These are phyloP conservation scores for Selene dorsalis DNA, from an alignment of 2,797 vertebrate species.

Conservation along the genomic window DNA sequence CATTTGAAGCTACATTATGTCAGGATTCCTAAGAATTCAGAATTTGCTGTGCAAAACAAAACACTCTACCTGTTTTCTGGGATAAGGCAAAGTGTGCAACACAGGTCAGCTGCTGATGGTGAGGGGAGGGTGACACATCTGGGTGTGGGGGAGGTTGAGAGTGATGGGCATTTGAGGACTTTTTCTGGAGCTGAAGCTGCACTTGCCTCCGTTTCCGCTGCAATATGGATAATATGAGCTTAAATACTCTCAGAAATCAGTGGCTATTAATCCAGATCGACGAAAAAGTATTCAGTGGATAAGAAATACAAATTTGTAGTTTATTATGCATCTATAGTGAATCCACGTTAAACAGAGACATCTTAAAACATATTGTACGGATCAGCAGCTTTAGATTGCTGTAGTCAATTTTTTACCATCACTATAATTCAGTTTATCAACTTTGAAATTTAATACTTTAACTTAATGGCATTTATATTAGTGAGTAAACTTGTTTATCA, in stretches of 20 bases:
- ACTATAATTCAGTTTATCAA: background rate
- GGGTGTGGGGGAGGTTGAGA: slow-evolving; percentile 41
- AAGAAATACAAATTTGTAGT: no score
- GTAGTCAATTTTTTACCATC: background rate
- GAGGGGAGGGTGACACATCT: slow-evolving; percentile 30
- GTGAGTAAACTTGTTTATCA: background rate
- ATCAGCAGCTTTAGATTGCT: background rate
- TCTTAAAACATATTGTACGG: background rate
- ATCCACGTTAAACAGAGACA: no score
- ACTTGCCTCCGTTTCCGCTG: slow-evolving; percentile 66
- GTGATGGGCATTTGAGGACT: slow-evolving; percentile 33
- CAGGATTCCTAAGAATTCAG: background rate
- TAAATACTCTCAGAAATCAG: background rate
- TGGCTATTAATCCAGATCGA: background rate
- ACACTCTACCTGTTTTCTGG: slow-evolving; percentile 67
- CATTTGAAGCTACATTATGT: background rate
- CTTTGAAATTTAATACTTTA: background rate
- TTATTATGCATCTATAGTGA: no score
- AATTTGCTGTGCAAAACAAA: background rate
- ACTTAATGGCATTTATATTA: background rate
- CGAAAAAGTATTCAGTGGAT: slow-evolving; percentile 1
- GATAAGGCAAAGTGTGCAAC: slow-evolving; percentile 52
- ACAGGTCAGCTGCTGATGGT: slow-evolving; percentile 45
- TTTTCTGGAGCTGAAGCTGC: slow-evolving; percentile 40
- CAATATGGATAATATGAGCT: slow-evolving; percentile 20